These are phyloP conservation scores for Elephantulus edwardii DNA, from an alignment of 2,113 vertebrate genomes.

Conservation along the genomic window DNA sequence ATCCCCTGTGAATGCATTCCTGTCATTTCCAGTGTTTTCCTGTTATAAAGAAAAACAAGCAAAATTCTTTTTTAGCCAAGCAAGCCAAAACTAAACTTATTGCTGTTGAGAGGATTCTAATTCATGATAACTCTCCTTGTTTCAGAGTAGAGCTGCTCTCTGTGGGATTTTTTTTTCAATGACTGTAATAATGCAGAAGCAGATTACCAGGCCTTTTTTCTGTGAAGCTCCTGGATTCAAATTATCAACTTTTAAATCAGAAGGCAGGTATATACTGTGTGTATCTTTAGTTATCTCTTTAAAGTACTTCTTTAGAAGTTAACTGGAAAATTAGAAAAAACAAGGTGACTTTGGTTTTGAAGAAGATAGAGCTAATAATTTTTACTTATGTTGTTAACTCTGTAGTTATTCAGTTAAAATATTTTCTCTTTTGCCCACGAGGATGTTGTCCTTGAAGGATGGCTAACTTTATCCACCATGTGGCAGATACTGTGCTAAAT, in stretches of 20 bases:
- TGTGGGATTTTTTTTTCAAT: not conserved
- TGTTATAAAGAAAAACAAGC: not conserved
- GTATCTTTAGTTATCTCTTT: not conserved
- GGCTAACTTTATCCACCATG: not conserved
- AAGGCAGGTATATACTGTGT: not conserved
- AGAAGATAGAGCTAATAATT: not conserved
- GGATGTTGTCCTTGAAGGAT: not conserved
- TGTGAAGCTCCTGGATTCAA: not conserved
- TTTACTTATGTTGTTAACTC: not conserved
- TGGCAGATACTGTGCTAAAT: not conserved
- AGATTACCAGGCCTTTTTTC: not conserved
- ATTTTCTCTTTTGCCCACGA: not conserved
- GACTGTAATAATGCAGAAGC: not conserved
- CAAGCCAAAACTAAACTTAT: not conserved
- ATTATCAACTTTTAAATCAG: not conserved
- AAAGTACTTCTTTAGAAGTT: conserved; percentile 1
- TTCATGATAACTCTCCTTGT: not conserved
- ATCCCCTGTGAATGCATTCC: not conserved
- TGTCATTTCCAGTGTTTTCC: not conserved
- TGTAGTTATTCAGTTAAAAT: not conserved
- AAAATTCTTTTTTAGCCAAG: conserved; percentile 19
- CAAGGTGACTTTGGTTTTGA: not conserved
- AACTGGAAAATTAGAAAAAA: conserved; percentile 1
- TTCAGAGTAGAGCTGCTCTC: not conserved
- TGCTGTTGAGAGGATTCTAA: not conserved